Base-by-base conservation (phyloP, 2,888 invertebrate genomes). In the Tortricodes alternella region DNA sequence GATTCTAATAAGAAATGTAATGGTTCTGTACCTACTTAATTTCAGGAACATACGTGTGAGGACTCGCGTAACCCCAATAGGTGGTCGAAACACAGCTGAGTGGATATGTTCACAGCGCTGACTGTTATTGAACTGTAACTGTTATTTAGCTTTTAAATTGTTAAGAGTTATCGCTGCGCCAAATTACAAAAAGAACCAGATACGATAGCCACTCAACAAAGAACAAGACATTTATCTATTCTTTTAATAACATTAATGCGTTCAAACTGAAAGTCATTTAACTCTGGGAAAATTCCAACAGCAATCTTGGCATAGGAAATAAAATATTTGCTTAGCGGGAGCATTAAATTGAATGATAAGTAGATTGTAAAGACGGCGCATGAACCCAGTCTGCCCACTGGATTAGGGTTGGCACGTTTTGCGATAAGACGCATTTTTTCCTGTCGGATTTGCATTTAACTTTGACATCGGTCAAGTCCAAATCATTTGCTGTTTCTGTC, bases 311-410 rank as follows among this genome's bases (percentile, higher is more conserved):
- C 53, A 41, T 41, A 48, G 46, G 41, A 53, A 53, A 53, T 53
- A 48, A 48, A 46, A 53, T 38, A 48, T 24, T 24, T 24, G 41
- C 39, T 34, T 23, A 23, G 53, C 35, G 51, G 43, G 29, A 48
- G 48, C 34, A 48, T 53, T 53, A 48, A 53, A 53, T 53, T 53
- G 41, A 53, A 53, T 53, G 53, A 53, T 48, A 41, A 53, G 53
- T 48, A 41, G 53, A 53, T 53, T 53, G 48, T 41, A 48, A 48
- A 34, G 53, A 27, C 53, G 41, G 39, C 34, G 46, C 29, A 32
- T 24, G 41, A 41, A 13, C 34, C 13, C 39, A 38, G 38, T 11
- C 21, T 9, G 19, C 13, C 3, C 11, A 24, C 15, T 5, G 5
- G 2, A 11, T 2, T 15, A 53, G 48, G 53, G 53, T 6, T 53